Conservation (phyloP, 2,113 vertebrate genomes). For the Brachypteracias leptosomus region DNA sequence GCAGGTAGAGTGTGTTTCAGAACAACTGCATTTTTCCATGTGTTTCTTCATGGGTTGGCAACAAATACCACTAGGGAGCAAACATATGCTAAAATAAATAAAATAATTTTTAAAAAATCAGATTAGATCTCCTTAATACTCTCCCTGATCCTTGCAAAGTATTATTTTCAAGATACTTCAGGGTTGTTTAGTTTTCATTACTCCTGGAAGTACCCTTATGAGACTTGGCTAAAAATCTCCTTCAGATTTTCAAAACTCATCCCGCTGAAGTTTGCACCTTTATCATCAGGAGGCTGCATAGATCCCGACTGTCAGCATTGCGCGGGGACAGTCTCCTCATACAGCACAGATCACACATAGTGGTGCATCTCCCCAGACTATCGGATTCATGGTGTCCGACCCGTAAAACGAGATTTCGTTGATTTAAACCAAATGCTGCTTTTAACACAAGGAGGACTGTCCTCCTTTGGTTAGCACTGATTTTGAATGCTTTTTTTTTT, state of each 20-base stretch:
- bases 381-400: rapidly evolving
- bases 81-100: not conserved
- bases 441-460: not conserved
- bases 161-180: not conserved
- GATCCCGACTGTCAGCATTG: rapidly evolving
- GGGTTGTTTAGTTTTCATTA: not conserved
- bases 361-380: rapidly evolving
- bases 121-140: not conserved
- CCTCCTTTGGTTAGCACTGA: too few relatives aligned
- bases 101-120: not conserved
- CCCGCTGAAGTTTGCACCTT: not conserved
- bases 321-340: rapidly evolving
- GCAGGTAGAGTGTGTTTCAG: not conserved
- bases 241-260: not conserved
- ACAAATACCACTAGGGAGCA: not conserved
- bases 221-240: not conserved
- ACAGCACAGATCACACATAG: rapidly evolving
- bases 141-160: not conserved
- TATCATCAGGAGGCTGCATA: rapidly evolving
- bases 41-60: not conserved
- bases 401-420: rapidly evolving
- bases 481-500: not conserved
- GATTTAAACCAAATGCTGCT: not conserved
- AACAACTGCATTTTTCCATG: not conserved
- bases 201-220: rapidly evolving